Evolutionary conservation across 2,113 vertebrate species (phyloP).

Genomic region (Epinephelus lanceolatus): DNA sequence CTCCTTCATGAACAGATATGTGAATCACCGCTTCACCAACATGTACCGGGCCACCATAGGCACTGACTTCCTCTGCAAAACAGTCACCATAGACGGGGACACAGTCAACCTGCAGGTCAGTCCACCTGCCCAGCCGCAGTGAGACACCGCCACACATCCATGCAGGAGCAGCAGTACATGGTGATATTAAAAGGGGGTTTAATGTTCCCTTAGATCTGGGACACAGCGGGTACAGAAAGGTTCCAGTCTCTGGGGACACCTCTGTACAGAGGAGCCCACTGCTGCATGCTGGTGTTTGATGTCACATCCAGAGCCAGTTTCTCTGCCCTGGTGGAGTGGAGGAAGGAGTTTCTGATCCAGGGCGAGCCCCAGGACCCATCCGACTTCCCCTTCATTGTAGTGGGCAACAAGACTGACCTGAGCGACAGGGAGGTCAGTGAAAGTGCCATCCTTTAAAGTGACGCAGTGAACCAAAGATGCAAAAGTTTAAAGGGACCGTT

Average conservation of each 20-base stretch:
- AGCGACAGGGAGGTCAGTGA: slow-evolving; percentile 70
- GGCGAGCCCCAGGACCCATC: slow-evolving; percentile 60
- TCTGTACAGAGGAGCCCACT: slow-evolving; percentile 72
- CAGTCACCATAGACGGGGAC: slow-evolving; percentile 52
- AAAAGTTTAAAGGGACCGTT: too few relatives aligned
- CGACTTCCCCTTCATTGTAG: slow-evolving; percentile 76
- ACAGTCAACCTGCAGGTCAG: slow-evolving; percentile 71
- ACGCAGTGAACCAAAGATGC: background rate
- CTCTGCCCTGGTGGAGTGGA: slow-evolving; percentile 67
- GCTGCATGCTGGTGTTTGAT: slow-evolving; percentile 80
- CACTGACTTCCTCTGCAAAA: slow-evolving; percentile 79
- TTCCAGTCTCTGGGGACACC: slow-evolving; percentile 77
- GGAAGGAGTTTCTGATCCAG: slow-evolving; percentile 78
- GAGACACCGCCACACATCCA: background rate
- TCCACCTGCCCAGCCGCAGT: background rate
- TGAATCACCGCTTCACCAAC: slow-evolving; percentile 76
- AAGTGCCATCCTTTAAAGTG: background rate
- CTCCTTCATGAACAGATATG: slow-evolving; percentile 78
- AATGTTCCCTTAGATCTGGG: slow-evolving; percentile 70
- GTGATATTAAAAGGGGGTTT: background rate
- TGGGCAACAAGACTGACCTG: slow-evolving; percentile 80
- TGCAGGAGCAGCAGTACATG: background rate
- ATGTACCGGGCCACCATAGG: slow-evolving; percentile 76
- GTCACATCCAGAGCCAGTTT: slow-evolving; percentile 74
- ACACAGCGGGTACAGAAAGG: slow-evolving; percentile 78